Conservation (phyloP, 2,888 invertebrate genomes). For the Drosophila buzzatii region DNA sequence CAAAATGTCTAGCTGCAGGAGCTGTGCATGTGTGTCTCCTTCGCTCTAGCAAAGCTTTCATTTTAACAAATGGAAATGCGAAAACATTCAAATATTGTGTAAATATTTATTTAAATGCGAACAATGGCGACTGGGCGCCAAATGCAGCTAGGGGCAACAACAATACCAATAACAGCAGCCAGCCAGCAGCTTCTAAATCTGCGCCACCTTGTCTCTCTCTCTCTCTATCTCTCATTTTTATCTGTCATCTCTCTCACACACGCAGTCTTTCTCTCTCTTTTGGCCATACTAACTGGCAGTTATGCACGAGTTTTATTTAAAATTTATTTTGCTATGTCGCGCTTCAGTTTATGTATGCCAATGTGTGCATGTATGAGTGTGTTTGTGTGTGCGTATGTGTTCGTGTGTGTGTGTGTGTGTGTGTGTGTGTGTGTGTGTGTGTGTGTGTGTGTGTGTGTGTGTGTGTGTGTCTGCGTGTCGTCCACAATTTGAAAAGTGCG, state of each 20-base stretch:
- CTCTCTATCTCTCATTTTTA: not conserved
- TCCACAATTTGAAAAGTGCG: constrained; percentile 77
- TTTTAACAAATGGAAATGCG: constrained; percentile 65
- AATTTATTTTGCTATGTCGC: constrained; percentile 52
- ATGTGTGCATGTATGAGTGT: constrained; percentile 2
- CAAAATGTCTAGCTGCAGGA: constrained; percentile 13
- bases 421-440: constrained; percentile 17
- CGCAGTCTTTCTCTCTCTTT: not conserved
- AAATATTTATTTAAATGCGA: constrained; percentile 78
- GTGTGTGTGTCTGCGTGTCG: constrained; percentile 41
- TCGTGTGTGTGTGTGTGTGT: constrained; percentile 24
- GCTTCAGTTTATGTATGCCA: constrained; percentile 11
- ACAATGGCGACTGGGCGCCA: constrained; percentile 66
- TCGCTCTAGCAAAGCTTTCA: constrained; percentile 39
- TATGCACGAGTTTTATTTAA: constrained; percentile 70
- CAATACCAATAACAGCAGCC: constrained; percentile 19
- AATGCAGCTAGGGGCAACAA: constrained; percentile 41
- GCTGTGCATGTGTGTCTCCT: constrained; percentile 43
- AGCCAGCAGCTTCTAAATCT: constrained; percentile 30
- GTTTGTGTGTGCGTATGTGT: constrained; percentile 2
- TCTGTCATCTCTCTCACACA: not conserved
- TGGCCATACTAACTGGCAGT: constrained; percentile 47
- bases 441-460: constrained; percentile 22
- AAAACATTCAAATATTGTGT: constrained; percentile 76
- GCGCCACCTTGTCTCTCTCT: constrained; percentile 18